Conservation (phyloP, 2,797 vertebrate species). For the Myripristis murdjan region DNA sequence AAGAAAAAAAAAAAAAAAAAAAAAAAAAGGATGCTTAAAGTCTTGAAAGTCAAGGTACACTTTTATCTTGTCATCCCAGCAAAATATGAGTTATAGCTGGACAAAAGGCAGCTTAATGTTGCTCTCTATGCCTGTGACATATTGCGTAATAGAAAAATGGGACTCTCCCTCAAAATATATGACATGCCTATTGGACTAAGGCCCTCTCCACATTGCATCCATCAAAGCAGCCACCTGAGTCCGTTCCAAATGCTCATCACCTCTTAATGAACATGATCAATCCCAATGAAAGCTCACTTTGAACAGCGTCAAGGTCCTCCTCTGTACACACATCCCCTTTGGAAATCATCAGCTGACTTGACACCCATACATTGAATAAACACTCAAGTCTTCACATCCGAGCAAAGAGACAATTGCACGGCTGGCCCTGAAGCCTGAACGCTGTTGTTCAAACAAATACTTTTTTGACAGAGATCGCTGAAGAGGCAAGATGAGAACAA, state of each 20-base stretch:
- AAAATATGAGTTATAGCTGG: slow-evolving; percentile 75
- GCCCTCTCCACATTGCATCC: slow-evolving; percentile 58
- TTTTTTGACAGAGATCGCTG: slow-evolving; percentile 23
- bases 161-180: slow-evolving; percentile 65
- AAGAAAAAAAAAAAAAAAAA: slow-evolving; percentile 55
- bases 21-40: slow-evolving; percentile 55
- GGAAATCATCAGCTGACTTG: slow-evolving; percentile 58
- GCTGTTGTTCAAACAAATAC: slow-evolving; percentile 56
- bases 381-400: slow-evolving; percentile 42
- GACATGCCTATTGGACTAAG: slow-evolving; percentile 63
- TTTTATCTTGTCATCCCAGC: slow-evolving; percentile 73
- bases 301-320: slow-evolving; percentile 53
- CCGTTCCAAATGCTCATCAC: slow-evolving; percentile 71
- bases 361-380: slow-evolving; percentile 38
- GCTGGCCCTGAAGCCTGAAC: slow-evolving; percentile 46
- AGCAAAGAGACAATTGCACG: slow-evolving; percentile 47
- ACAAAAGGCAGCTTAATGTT: slow-evolving; percentile 72
- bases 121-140: slow-evolving; percentile 69
- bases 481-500: slow-evolving; percentile 50
- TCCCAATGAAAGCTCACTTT: slow-evolving; percentile 59
- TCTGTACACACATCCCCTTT: slow-evolving; percentile 29
- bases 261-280: slow-evolving; percentile 77
- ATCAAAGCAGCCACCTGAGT: slow-evolving; percentile 72
- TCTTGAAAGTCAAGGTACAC: slow-evolving; percentile 75
- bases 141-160: slow-evolving; percentile 72